phyloP scores from a whole-genome alignment of 2,797 vertebrate genomes.

The Pachyuromys duprasi region DNA sequence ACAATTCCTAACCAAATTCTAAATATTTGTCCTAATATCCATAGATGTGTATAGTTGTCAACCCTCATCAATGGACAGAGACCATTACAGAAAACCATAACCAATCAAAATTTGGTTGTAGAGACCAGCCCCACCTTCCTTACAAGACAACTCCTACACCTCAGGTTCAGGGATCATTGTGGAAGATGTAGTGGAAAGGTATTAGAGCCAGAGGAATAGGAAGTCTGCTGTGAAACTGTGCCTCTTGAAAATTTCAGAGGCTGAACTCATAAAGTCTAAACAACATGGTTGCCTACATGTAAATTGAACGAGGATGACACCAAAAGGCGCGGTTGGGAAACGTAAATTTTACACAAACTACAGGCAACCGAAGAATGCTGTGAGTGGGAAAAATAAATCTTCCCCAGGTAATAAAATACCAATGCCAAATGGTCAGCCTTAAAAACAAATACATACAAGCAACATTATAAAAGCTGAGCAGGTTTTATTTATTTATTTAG shows the following conservation, averaged over 20 bases:
- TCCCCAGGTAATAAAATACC: not conserved
- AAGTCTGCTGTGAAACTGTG: not conserved
- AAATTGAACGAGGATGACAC: not conserved
- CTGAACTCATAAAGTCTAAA: too few species aligned
- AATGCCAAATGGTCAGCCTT: not conserved
- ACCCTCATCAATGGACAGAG: not conserved
- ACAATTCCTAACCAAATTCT: not conserved
- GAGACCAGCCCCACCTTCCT: not conserved
- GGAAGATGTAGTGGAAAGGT: not conserved
- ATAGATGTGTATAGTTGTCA: not conserved
- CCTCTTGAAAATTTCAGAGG: not conserved
- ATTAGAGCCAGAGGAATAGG: not conserved
- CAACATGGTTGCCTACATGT: not conserved
- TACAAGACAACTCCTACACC: not conserved
- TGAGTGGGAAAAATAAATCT: not conserved
- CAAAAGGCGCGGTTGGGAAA: not conserved
- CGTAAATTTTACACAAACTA: not conserved
- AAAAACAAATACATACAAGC: not conserved
- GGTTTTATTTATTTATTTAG: not conserved
- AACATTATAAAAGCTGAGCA: not conserved
- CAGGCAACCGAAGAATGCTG: not conserved
- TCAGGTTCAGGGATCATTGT: not conserved
- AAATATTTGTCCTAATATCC: not conserved
- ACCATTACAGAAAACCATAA: not conserved
- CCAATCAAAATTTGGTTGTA: not conserved